Evolutionary conservation across 2,888 invertebrate genomes (phyloP).

Genomic region (Notodonta ziczac): DNA sequence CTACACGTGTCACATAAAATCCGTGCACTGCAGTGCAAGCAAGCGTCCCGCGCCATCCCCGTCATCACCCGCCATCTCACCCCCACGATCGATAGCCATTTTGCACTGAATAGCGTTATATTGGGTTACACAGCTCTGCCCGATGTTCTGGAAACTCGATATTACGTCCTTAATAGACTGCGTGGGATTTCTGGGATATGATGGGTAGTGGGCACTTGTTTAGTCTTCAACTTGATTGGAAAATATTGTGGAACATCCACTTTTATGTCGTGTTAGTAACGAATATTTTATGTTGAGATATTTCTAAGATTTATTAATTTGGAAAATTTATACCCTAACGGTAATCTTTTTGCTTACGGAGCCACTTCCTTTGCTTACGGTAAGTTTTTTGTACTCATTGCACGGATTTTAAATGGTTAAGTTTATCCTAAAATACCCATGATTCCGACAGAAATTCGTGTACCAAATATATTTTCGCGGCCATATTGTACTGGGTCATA

Average conservation of each 20-base stretch:
- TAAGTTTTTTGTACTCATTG: too few species aligned
- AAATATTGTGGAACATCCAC: conserved; percentile 18
- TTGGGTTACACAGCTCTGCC: conserved; percentile 28
- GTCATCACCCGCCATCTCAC: conserved; percentile 14
- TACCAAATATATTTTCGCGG: neutral
- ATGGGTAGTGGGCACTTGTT: conserved; percentile 8
- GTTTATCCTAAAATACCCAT: too few species aligned
- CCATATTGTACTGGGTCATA: neutral
- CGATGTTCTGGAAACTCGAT: conserved; percentile 37
- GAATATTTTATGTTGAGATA: neutral
- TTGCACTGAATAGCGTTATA: conserved; percentile 38
- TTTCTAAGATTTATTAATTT: neutral
- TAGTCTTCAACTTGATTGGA: conserved; percentile 30
- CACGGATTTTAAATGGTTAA: too few species aligned
- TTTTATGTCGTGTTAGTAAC: neutral
- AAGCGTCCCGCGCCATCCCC: conserved; percentile 18
- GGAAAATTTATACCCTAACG: too few species aligned
- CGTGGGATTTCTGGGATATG: conserved; percentile 30
- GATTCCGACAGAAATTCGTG: too few species aligned
- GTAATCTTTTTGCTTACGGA: too few species aligned
- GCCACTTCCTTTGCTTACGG: too few species aligned
- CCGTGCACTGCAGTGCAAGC: conserved; percentile 18
- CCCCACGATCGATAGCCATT: conserved; percentile 43
- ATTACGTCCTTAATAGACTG: conserved; percentile 33
- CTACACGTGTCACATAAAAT: neutral